Evolutionary conservation across 2,113 vertebrate species (phyloP).

Genomic region (Halcyon malimbica): DNA sequence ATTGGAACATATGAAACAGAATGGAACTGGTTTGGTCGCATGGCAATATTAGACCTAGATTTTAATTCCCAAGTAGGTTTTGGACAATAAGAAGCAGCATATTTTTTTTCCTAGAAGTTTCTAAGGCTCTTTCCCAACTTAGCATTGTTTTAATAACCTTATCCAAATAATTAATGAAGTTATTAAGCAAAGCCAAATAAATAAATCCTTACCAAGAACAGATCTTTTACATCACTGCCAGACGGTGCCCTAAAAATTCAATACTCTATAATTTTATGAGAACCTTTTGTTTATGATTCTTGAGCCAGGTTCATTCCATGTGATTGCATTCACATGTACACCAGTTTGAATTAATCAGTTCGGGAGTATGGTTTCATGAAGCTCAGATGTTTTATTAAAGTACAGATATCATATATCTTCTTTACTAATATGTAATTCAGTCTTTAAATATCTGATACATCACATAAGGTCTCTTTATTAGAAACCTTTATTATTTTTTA

Average conservation of each 20-base stretch:
- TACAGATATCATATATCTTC: not conserved
- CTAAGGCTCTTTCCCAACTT: not conserved
- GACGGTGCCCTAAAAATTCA: constrained; percentile 36
- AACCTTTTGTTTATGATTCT: constrained; percentile 38
- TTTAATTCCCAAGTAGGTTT: not conserved
- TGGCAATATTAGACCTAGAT: not conserved
- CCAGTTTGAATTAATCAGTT: not conserved
- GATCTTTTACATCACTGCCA: not conserved
- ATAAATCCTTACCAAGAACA: not conserved
- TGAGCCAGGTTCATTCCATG: not conserved
- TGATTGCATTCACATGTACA: not conserved
- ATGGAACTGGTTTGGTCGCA: not conserved
- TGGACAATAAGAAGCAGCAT: not conserved
- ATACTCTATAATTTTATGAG: constrained; percentile 4
- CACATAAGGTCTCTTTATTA: not conserved
- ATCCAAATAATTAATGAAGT: not conserved
- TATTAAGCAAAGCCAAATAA: constrained; percentile 22
- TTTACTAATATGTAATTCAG: not conserved
- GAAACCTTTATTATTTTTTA: not conserved
- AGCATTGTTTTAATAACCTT: not conserved
- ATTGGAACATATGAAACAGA: not conserved
- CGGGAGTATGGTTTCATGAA: not conserved
- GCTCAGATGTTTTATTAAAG: constrained; percentile 32
- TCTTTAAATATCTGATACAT: not conserved
- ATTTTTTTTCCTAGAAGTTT: not conserved